Percentiles rank a stretch among this genome's conserved stretches.
Evolutionary conservation across 2,888 invertebrate species (phyloP).

Genomic region (Euzophera pinguis): DNA sequence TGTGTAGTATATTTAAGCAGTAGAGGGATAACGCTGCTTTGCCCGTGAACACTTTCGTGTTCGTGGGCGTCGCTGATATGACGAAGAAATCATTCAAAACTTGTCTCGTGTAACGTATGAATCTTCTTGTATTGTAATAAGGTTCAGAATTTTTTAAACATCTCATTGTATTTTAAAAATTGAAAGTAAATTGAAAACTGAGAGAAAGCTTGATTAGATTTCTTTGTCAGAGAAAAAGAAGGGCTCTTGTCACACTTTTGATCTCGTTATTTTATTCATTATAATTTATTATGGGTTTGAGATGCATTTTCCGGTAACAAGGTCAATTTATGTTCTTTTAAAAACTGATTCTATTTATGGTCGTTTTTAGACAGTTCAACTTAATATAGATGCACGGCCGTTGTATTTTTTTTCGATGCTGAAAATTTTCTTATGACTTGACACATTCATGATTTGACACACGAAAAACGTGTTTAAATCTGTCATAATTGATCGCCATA

Average conservation of each 20-base stretch:
- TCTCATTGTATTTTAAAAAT: not conserved
- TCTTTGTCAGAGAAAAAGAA: conserved; percentile 33
- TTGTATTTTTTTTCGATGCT: no score
- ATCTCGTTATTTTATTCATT: conserved; percentile 23
- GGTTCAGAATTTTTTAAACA: not conserved
- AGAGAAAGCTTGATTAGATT: conserved; percentile 20
- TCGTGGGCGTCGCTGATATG: conserved; percentile 30
- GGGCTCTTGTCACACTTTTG: conserved; percentile 46
- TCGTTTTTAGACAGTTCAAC: no score
- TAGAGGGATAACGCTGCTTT: conserved; percentile 55
- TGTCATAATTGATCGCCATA: no score
- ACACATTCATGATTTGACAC: no score
- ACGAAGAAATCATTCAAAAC: conserved; percentile 35
- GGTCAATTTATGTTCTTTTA: no score
- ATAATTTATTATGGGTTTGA: conserved; percentile 6
- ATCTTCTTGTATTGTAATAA: not conserved
- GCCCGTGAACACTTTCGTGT: conserved; percentile 28
- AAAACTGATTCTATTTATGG: no score
- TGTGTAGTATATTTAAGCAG: conserved; percentile 42
- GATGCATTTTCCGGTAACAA: not conserved
- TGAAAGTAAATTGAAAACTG: not conserved
- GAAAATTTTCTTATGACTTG: no score
- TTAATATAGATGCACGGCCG: no score
- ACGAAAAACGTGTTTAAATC: no score
- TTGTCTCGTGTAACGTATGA: not conserved